These are phyloP conservation scores for Cavia aperea DNA, from an alignment of 2,113 vertebrate species.

Conservation along the genomic window DNA sequence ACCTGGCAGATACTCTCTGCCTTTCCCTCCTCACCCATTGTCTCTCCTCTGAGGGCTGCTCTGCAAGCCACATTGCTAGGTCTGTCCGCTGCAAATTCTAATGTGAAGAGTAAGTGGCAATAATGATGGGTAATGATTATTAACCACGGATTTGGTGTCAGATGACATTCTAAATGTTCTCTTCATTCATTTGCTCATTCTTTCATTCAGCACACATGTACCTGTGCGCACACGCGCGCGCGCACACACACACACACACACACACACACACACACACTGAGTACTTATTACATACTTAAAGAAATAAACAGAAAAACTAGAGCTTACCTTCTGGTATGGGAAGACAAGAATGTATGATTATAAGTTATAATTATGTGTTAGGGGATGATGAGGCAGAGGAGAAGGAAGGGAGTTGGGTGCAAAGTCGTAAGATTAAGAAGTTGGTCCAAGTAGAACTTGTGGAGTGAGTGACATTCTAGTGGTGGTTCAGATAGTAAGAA, in stretches of 20 bases:
- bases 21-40: too few species aligned
- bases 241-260: background rate
- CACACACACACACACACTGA: background rate
- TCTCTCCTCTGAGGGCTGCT: background rate
- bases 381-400: background rate
- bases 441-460: background rate
- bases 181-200: background rate
- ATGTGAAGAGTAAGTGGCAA: background rate
- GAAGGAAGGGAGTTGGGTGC: background rate
- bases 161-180: background rate
- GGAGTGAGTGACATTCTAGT: background rate
- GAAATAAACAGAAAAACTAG: conserved; percentile 11
- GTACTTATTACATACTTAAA: background rate
- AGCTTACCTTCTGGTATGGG: background rate
- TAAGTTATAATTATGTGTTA: background rate
- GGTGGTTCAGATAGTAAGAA: background rate
- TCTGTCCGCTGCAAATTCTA: background rate
- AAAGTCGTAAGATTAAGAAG: background rate
- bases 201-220: background rate
- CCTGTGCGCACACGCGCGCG: background rate
- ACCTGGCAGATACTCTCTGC: background rate
- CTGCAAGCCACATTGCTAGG: background rate
- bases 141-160: background rate
- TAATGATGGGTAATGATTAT: background rate
- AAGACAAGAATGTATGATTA: background rate